phyloP scores from a whole-genome alignment of 1,140 invertebrate species.

The Idris sp. region DNA sequence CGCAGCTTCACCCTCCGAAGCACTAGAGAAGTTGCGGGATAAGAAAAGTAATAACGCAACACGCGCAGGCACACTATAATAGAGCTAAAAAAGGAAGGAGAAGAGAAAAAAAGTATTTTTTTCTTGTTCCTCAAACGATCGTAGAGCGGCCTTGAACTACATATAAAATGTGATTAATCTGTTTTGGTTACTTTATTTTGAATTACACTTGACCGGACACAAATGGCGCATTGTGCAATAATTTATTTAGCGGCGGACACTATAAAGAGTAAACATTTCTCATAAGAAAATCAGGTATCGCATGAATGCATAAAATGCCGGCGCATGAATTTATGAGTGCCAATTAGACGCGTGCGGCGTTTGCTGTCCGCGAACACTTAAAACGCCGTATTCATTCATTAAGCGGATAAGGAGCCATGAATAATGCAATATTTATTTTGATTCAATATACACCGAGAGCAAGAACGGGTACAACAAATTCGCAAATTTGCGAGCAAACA shows the following conservation, averaged over 20 bases:
- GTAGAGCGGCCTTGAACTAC: slow-evolving; percentile 46
- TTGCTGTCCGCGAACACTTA: slow-evolving; percentile 20
- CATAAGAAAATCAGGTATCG: slow-evolving; percentile 48
- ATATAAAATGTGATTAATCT: slow-evolving; percentile 45
- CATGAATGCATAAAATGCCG: slow-evolving; percentile 43
- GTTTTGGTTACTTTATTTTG: slow-evolving; percentile 39
- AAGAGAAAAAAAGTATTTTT: no score
- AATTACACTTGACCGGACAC: slow-evolving; percentile 39
- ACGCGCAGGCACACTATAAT: background rate
- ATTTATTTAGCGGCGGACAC: slow-evolving; percentile 37
- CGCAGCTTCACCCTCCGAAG: no score
- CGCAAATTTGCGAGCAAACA: no score
- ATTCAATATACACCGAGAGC: no score
- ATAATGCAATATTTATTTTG: slow-evolving; percentile 47
- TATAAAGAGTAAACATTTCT: slow-evolving; percentile 47
- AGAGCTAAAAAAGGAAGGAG: background rate
- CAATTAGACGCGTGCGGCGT: slow-evolving; percentile 39
- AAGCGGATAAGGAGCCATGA: slow-evolving; percentile 43
- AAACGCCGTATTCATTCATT: slow-evolving; percentile 39
- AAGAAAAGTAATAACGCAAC: background rate
- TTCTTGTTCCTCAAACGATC: slow-evolving; percentile 3
- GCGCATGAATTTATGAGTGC: slow-evolving; percentile 43
- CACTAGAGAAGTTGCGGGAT: slow-evolving; percentile 1
- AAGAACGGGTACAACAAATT: no score
- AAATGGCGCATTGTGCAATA: slow-evolving; percentile 44